These are phyloP conservation scores for Esperia sulphurella DNA, from an alignment of 2,888 invertebrate species.

Conservation along the genomic window DNA sequence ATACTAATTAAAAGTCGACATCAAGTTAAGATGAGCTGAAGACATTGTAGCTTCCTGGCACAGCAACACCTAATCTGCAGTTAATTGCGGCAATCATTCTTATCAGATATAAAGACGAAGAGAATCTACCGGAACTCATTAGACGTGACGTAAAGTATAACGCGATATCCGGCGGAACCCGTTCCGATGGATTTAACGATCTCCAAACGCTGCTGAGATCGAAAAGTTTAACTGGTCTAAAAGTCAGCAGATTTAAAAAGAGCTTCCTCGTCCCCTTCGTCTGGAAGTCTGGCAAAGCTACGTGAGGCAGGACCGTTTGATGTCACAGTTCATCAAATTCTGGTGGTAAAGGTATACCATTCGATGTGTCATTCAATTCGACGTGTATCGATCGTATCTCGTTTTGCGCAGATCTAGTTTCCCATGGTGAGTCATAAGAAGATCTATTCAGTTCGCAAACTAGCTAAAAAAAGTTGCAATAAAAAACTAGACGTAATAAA, in stretches of 20 bases:
- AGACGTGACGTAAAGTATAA: constrained; percentile 39
- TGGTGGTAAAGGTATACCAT: constrained; percentile 38
- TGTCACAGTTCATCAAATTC: constrained; percentile 8
- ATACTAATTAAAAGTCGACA: too few species aligned
- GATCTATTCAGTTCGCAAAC: not conserved
- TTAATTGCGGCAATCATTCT: not conserved
- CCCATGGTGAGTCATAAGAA: constrained; percentile 35
- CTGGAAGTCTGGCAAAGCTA: too few species aligned
- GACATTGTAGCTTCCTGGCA: not conserved
- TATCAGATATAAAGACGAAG: not conserved
- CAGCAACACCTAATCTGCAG: not conserved
- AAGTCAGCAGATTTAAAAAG: too few species aligned
- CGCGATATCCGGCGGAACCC: constrained; percentile 39
- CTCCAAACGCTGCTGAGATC: too few species aligned
- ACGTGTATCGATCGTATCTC: constrained; percentile 39
- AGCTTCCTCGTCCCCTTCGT: too few species aligned
- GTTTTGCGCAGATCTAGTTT: constrained; percentile 36
- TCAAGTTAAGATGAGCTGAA: too few species aligned
- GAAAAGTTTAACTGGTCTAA: too few species aligned
- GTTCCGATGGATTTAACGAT: not conserved
- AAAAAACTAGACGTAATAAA: too few species aligned
- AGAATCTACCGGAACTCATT: constrained; percentile 28
- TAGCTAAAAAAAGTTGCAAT: not conserved
- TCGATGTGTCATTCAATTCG: constrained; percentile 38
- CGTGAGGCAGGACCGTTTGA: too few species aligned